These are phyloP conservation scores for Enteromius viviparus DNA, from an alignment of 2,797 vertebrate species.

Conservation along the genomic window DNA sequence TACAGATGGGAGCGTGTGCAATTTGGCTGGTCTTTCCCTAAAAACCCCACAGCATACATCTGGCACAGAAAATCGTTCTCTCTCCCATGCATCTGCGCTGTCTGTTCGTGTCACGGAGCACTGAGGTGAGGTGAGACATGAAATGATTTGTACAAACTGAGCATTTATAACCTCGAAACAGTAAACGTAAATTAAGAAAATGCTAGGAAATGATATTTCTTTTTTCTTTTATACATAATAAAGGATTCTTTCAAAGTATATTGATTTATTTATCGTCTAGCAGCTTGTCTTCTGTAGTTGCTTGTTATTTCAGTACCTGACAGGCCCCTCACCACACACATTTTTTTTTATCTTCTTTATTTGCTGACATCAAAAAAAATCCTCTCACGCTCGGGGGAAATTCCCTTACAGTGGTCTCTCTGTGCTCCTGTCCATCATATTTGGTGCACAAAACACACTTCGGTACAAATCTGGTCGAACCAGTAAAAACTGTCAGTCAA, in stretches of 20 bases:
- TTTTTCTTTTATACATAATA: not conserved
- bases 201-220: not conserved
- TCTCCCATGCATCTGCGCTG: conserved; percentile 33
- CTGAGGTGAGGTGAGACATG: conserved; percentile 22
- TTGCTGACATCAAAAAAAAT: conserved; percentile 33
- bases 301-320: conserved; percentile 1
- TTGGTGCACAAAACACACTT: conserved; percentile 30
- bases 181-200: not conserved
- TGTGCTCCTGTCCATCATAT: conserved; percentile 35
- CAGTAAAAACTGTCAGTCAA: conserved; percentile 37
- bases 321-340: not conserved
- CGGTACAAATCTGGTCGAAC: conserved; percentile 45
- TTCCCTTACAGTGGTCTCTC: conserved; percentile 12
- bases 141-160: conserved; percentile 14
- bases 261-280: not conserved
- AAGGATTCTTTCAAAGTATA: too few relatives aligned
- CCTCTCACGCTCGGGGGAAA: not conserved
- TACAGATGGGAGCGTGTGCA: conserved; percentile 41
- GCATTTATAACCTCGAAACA: not conserved
- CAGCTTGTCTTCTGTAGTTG: not conserved
- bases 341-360: conserved; percentile 20
- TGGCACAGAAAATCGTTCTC: conserved; percentile 28
- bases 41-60: conserved; percentile 36
- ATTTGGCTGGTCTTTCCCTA: conserved; percentile 49
- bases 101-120: conserved; percentile 27